These are phyloP conservation scores for Phenganax marumi DNA, from an alignment of 92 coral and sea anemone species.

Conservation along the genomic window DNA sequence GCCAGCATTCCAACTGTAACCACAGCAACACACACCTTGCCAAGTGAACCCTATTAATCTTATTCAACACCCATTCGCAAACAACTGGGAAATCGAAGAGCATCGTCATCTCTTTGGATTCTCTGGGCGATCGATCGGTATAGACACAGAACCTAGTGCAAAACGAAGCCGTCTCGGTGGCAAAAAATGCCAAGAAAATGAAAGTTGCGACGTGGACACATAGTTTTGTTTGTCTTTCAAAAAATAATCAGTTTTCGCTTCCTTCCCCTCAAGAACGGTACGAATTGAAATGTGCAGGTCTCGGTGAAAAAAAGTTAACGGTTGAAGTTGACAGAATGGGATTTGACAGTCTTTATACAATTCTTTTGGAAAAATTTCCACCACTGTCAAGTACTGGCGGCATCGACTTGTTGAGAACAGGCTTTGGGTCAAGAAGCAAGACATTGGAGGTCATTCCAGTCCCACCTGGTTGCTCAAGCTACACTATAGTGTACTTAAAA, in stretches of 20 bases:
- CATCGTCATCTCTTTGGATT: no score
- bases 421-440: constrained; percentile 6
- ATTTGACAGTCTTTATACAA: constrained; percentile 1
- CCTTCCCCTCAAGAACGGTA: constrained; percentile 34
- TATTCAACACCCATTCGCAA: no score
- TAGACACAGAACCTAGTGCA: no score
- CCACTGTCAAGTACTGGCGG: not conserved
- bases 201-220: constrained; percentile 27
- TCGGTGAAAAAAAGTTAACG: constrained; percentile 19
- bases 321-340: constrained; percentile 8
- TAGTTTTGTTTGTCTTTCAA: constrained; percentile 13
- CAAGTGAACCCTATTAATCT: no score
- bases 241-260: constrained; percentile 13
- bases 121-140: no score
- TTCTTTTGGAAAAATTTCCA: constrained; percentile 13
- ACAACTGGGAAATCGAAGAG: no score
- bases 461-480: not conserved
- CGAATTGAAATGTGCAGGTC: constrained; percentile 13
- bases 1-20: no score
- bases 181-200: constrained; percentile 4
- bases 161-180: no score
- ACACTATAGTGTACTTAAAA: not conserved
- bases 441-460: constrained; percentile 7
- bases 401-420: not conserved
- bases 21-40: no score